Evolutionary conservation across 2,888 invertebrate genomes (phyloP), one percentile per base, ranked within the genome.

Genomic region (Caprella mutica): DNA sequence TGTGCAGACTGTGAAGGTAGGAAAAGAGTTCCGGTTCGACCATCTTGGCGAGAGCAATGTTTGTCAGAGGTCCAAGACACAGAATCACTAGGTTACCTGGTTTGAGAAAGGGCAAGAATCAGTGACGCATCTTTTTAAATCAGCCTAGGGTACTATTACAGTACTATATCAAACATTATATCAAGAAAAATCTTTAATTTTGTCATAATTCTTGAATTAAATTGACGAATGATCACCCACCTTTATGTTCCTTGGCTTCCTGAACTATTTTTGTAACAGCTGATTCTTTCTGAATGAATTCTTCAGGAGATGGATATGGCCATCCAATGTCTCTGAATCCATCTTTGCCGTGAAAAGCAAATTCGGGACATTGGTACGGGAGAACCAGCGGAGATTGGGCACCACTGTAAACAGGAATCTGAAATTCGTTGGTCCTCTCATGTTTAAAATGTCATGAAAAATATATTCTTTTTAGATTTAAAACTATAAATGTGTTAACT

Each of bases 11-110:
- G 61, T 81, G 80, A 1, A 88, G 71, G 62, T 80, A 77, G 21
- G 74, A 68, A 0, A 80, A 71, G 69, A 89, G 82, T 4, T 77
- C 70, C 0, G 82, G 79, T 67, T 83, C 84, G 67, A 86, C 70
- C 68, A 81, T 80, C 2, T 83, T 76, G 1, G 86, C 81, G 59
- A 87, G 68, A 0, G 88, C 90, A 43, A 87, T 74, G 68, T 89
- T 90, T 0, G 89, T 89, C 26, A 90, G 71, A 0, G 90, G 81
- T 0, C 84, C 89, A 24, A 87, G 33, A 4, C 55, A 55, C 9
- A 50, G 29, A 26, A 64, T 3, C 12, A 57, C 46, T n/a, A 64
- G 30, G 26, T 56, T 52, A 50, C 43, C 63, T 60, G 51, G 8
- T 12, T 27, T 23, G 9, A n/a, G n/a, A n/a, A n/a, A n/a, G n/a